A percentile compares a stretch with the other conserved stretches of the same genome.
phyloP scores from a whole-genome alignment of 2,797 vertebrate species.

The Somateria mollissima region DNA sequence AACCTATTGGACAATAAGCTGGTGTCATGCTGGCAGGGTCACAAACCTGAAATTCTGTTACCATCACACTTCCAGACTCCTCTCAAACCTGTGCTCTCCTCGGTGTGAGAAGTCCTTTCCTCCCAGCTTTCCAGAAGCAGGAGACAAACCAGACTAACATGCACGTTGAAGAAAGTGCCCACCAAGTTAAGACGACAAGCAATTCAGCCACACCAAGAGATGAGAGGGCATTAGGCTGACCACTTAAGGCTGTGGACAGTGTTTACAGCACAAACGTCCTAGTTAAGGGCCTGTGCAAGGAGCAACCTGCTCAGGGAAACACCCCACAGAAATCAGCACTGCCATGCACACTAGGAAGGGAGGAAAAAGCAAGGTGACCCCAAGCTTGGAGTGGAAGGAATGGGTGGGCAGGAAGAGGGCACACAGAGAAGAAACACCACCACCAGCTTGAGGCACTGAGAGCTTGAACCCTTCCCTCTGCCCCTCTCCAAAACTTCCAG shows the following conservation, averaged over 20 bases:
- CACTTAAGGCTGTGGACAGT: neutral
- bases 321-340: neutral
- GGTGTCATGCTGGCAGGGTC: slow-evolving; percentile 23
- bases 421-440: neutral
- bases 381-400: neutral
- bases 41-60: slow-evolving; percentile 13
- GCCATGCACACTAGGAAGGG: neutral
- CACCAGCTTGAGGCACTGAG: neutral
- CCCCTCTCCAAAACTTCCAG: neutral
- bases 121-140: neutral
- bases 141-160: neutral
- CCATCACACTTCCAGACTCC: neutral
- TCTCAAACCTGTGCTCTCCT: neutral
- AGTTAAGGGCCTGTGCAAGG: neutral
- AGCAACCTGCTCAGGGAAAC: neutral
- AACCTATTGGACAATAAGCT: neutral
- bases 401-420: neutral
- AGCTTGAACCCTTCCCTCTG: neutral
- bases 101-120: neutral
- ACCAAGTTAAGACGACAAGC: neutral
- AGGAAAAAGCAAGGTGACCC: neutral
- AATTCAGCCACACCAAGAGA: neutral
- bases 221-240: neutral
- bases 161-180: neutral
- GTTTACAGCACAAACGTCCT: neutral